Evolutionary conservation across 2,797 vertebrate species (phyloP).

Genomic region (Myiotriccus ornatus): DNA sequence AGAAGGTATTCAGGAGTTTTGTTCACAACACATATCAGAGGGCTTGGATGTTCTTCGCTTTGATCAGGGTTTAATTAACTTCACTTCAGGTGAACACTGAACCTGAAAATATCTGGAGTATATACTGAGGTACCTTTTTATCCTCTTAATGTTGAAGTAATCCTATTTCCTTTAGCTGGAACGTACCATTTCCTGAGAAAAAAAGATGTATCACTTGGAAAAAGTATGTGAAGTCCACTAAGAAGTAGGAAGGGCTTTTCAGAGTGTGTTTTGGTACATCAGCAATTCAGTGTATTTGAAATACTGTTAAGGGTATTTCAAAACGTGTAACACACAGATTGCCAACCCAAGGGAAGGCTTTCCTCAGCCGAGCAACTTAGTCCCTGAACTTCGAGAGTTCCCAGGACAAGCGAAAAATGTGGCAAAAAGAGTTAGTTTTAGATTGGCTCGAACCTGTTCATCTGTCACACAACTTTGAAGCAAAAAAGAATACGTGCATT

Average conservation of each 20-base stretch:
- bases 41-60: background rate
- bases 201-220: background rate
- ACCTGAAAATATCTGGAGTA: background rate
- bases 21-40: background rate
- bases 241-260: background rate
- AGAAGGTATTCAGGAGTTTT: background rate
- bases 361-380: background rate
- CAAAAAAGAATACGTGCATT: accelerated
- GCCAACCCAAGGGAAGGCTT: background rate
- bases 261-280: accelerated
- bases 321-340: background rate
- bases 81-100: background rate
- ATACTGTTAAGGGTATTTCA: background rate
- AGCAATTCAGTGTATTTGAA: background rate
- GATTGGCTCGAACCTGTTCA: background rate
- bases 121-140: background rate
- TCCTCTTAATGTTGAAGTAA: background rate
- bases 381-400: background rate
- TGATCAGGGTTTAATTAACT: background rate
- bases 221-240: background rate
- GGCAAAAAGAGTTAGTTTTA: background rate
- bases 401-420: background rate
- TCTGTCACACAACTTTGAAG: background rate
- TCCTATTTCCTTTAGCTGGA: background rate
- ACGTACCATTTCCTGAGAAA: accelerated